Evolutionary conservation across 2,113 vertebrate species (phyloP), one percentile per base, ranked within the genome.

Genomic region (Cyprinodon brontotheroides): DNA sequence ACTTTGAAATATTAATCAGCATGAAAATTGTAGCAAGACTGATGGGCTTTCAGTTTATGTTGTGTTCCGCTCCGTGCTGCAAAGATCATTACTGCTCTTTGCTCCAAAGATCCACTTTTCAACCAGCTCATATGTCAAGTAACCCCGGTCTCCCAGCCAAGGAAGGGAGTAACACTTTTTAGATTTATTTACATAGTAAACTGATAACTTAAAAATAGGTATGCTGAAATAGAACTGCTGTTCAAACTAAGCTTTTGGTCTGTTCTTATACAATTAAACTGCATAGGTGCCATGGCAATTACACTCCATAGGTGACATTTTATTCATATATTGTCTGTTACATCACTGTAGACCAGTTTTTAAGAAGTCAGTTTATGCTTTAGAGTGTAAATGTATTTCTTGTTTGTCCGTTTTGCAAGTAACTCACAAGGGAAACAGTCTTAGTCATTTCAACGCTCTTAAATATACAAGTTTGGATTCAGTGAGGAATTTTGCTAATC

Each of bases 11-110:
- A 62, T 61, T 47, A 73, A n/a, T 9, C 36, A 38, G 45, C 36
- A 20, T 53, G 66, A 79, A 61, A 66, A 59, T 70, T 53, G 69
- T 77, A 78, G 78, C 74, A 62, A 81, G 70, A 77, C 78, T 77
- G 76, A 86, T 72, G 67, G 68, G 59, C 53, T 64, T n/a, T 8
- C 66, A 47, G 63, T 38, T 73, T 61, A 68, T 50, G 9, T 50
- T 77, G 17, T 6, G 3, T 22, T 78, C 17, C 75, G 59, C 20
- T 75, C 37, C 39, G 62, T 68, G 43, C 66, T 39, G 10, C 61
- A 20, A 40, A 17, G 65, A 72, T 64, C 36, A 63, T 45, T 70
- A 43, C 29, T 43, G 20, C 40, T 48, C 39, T 47, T 57, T 65
- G 43, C 66, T 39, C 7, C 61, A 29, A 40, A 17, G 61, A 72